Percentiles rank a stretch among this genome's conserved stretches.
Evolutionary conservation across 2,113 vertebrate genomes (phyloP).

Genomic region (Archilochus colubris): DNA sequence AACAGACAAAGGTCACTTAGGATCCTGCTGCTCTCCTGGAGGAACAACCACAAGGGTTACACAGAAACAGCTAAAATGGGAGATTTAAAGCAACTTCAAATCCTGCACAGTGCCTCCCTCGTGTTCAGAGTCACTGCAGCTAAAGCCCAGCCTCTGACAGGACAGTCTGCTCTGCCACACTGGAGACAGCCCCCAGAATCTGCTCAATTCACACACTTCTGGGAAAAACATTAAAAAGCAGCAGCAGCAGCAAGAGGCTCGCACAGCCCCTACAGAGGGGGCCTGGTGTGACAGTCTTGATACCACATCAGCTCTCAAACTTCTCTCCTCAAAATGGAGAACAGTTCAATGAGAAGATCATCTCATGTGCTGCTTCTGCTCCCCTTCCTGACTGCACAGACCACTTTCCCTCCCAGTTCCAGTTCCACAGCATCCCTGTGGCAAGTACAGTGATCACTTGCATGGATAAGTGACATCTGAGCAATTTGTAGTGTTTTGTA

Average conservation of each 20-base stretch:
- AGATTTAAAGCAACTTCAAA: neutral
- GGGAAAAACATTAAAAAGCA: neutral
- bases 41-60: neutral
- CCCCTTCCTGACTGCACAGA: neutral
- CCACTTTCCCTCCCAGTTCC: conserved; percentile 8
- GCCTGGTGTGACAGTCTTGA: neutral
- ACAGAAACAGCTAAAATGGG: neutral
- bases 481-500: conserved; percentile 39
- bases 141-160: neutral
- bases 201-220: neutral
- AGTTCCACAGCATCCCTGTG: neutral
- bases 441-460: conserved; percentile 24
- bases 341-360: conserved; percentile 15
- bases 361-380: neutral
- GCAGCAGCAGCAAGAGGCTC: neutral
- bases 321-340: neutral
- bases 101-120: rapidly evolving
- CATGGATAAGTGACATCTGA: conserved; percentile 9
- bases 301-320: neutral
- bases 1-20: neutral
- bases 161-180: neutral
- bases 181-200: neutral
- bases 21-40: neutral
- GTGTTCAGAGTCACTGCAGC: neutral
- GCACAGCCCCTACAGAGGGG: neutral